These are phyloP conservation scores for Octonoba sinensis DNA, from an alignment of 2,888 invertebrate genomes.

Conservation along the genomic window DNA sequence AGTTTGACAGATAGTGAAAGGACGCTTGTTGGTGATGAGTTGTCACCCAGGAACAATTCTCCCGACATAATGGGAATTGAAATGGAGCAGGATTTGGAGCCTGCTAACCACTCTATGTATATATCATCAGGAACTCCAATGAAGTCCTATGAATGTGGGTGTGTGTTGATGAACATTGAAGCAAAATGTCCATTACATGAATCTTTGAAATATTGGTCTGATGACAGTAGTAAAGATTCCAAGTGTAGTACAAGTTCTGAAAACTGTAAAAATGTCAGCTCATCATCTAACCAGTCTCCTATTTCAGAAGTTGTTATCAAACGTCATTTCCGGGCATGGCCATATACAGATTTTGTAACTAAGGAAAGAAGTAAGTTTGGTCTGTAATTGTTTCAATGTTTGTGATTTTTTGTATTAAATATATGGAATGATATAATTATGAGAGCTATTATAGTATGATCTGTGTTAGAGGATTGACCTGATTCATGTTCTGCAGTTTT, in stretches of 20 bases:
- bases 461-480: too few relatives aligned
- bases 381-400: background rate
- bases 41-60: conserved; percentile 70
- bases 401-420: background rate
- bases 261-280: conserved; percentile 5
- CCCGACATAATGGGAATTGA: conserved; percentile 67
- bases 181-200: conserved; percentile 36
- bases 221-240: conserved; percentile 54
- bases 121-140: conserved; percentile 8
- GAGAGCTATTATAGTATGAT: too few relatives aligned
- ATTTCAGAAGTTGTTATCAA: conserved; percentile 8
- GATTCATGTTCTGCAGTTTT: too few relatives aligned
- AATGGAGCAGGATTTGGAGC: conserved; percentile 39
- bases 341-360: conserved; percentile 64
- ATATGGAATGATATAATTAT: too few relatives aligned
- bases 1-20: conserved; percentile 82
- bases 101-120: conserved; percentile 18
- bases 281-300: conserved; percentile 1
- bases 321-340: conserved; percentile 57
- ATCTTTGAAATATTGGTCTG: conserved; percentile 61
- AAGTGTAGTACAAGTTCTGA: conserved; percentile 3
- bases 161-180: conserved; percentile 34
- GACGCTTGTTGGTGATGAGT: conserved; percentile 76
- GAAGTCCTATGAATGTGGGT: conserved; percentile 36
- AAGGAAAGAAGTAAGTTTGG: conserved; percentile 64